Evolutionary conservation across 2,888 invertebrate species (phyloP), one percentile per base, ranked within the genome.

Genomic region (Drosophila colorata): DNA sequence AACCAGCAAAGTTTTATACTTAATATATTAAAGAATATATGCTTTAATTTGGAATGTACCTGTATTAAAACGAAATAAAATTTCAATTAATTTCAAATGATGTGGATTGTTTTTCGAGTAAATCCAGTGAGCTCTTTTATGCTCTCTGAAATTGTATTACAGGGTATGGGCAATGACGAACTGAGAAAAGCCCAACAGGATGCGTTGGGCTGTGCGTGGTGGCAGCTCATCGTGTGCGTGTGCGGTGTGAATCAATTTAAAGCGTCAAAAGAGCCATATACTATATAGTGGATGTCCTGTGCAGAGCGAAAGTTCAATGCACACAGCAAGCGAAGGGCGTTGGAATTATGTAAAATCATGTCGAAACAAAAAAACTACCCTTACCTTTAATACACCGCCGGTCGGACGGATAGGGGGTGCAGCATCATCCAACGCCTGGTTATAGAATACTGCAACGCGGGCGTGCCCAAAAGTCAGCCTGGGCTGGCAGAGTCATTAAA

Each of bases 171-270:
- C 14, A 35, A 13, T 16, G 55, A 23, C 28, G 14, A 28, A 13
- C 38, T 20, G 31, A 14, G 37, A 18, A 38, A 40, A 33, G 38
- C 33, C 51, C 23, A 49, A 55, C 69, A 60, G 69, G 69, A 69
- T 51, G 59, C 59, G 11, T 16, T 8, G 48, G 44, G 23, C 31
- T 46, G 44, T 51, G 33, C 48, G 31, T 58, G 57, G 7, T 37
- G 35, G 48, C 57, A 33, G 48, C 38, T 20, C 40, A 35, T 51
- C 57, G 20, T 53, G 52, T 77, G 83, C 81, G 87, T 86, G 88
- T 63, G 74, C 80, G 78, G 83, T 87, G 88, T 87, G 86, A 86
- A 86, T 86, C 88, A 89, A 86, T 86, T 86, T 89, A 79, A 89
- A 86, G 83, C 86, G 80, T 86, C 78, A 83, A 79, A 79, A 70